Base-by-base conservation (phyloP, 2,113 vertebrate genomes). In the Microcebus jonahi region DNA sequence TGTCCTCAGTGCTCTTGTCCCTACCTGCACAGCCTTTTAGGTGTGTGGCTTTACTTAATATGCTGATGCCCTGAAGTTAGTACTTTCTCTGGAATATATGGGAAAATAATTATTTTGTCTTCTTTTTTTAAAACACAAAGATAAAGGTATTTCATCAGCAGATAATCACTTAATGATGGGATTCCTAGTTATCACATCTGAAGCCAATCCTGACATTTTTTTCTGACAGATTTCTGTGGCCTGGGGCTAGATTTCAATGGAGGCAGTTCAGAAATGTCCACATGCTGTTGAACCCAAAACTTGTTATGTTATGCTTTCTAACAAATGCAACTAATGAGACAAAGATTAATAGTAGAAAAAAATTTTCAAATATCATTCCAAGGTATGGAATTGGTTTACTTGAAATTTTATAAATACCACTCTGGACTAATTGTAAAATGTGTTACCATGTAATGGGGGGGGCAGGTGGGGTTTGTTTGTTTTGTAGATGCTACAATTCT, bases 231-330 rank as follows among this genome's bases (percentile, higher is more conserved):
- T 94, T 89, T 89, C 34, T 94, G 29, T 82, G 36, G 45, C 39
- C 80, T 36, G 34, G 23, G 55, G 67, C 42, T 70, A 48, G 13
- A 11, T 67, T 87, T 96, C 36, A 86, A 0, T 61, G 45, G 36
- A 96, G 91, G 65, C 6, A 34, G 71, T 96, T 95, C 1, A 6
- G 87, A 88, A 97, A 80, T 27, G 45, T 94, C 42, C 88, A n/a
- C 21, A 21, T 82, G 29, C 25, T 87, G 6, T 85, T 80, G 53
- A 95, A 94, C 57, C 25, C 36, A 73, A 94, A 73, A 77, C 34
- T 91, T 79, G 36, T 87, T 57, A 15, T 42, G 13, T 65, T 42
- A 50, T 73, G 0, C 1, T 29, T 15, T 48, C 18, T 75, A 83
- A 65, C 25, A 93, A 76, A 39, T 55, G 75, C 53, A 94, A 59